Evolutionary conservation across 2,113 vertebrate species (phyloP).

Genomic region (Dicaeum eximium): DNA sequence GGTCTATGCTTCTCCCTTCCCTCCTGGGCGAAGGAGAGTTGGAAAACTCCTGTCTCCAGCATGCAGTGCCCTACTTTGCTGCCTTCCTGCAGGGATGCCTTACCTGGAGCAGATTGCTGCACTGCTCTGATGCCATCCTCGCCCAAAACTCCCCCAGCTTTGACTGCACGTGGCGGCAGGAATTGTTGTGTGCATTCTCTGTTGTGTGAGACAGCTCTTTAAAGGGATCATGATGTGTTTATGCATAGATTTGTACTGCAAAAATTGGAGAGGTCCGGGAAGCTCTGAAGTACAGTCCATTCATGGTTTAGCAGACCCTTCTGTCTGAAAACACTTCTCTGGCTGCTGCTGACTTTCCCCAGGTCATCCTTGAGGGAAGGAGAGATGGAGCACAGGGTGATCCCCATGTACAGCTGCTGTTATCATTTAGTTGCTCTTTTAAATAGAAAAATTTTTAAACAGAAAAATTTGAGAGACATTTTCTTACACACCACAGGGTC

Average conservation of each 20-base stretch:
- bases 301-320: not conserved
- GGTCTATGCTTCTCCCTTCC: not conserved
- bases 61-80: not conserved
- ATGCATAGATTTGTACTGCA: not conserved
- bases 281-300: not conserved
- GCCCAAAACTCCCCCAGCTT: not conserved
- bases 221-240: not conserved
- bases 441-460: not conserved
- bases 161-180: accelerated
- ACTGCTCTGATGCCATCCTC: not conserved
- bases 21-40: not conserved
- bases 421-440: not conserved
- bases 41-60: not conserved
- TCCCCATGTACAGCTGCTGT: not conserved
- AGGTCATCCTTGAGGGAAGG: not conserved
- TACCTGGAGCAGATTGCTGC: not conserved
- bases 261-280: not conserved
- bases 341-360: not conserved
- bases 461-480: not conserved
- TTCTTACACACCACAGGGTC: not conserved
- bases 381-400: not conserved
- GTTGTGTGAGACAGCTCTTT: not conserved
- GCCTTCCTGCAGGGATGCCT: not conserved
- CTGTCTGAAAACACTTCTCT: not conserved
- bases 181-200: not conserved